These are phyloP conservation scores for Pyrgilauda ruficollis DNA, from an alignment of 2,113 vertebrate genomes.

Conservation along the genomic window DNA sequence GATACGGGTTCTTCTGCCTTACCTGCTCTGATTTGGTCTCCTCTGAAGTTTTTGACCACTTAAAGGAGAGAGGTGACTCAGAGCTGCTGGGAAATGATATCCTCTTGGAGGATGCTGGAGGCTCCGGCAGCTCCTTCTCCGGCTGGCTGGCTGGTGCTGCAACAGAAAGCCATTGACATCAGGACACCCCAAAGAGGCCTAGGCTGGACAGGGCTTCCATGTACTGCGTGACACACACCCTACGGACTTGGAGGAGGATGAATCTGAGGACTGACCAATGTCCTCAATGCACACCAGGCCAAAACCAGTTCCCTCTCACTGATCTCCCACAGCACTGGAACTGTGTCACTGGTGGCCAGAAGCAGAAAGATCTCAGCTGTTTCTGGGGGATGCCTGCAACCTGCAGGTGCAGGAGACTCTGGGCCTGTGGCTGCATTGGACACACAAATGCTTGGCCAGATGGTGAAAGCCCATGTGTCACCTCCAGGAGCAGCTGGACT, in stretches of 20 bases:
- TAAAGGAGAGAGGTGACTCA: slow-evolving; percentile 85
- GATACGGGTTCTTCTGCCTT: slow-evolving; percentile 21
- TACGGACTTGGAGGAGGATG: not conserved
- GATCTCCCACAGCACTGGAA: not conserved
- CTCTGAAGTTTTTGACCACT: slow-evolving; percentile 88
- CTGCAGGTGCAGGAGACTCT: not conserved
- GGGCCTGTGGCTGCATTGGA: not conserved
- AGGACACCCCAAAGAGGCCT: slow-evolving; percentile 1
- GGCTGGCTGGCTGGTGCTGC: slow-evolving; percentile 81
- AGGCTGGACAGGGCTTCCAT: not conserved
- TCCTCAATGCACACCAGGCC: not conserved
- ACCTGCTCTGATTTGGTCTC: slow-evolving; percentile 93
- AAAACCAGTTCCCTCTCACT: not conserved
- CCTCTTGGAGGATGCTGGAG: slow-evolving; percentile 84
- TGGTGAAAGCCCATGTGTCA: rapidly evolving
- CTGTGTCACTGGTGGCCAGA: not conserved
- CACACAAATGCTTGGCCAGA: not conserved
- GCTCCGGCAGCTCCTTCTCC: slow-evolving; percentile 88
- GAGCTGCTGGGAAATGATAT: slow-evolving; percentile 83
- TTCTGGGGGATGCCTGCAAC: not conserved
- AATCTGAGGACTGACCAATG: not conserved
- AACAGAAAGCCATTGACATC: slow-evolving; percentile 25
- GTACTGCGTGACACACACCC: not conserved
- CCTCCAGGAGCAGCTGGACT: not conserved
- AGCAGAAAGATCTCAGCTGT: not conserved